A percentile compares a stretch with the other conserved stretches of the same genome.
Evolutionary conservation across 2,113 vertebrate species (phyloP).

Genomic region (Paramisgurnus dabryanus): DNA sequence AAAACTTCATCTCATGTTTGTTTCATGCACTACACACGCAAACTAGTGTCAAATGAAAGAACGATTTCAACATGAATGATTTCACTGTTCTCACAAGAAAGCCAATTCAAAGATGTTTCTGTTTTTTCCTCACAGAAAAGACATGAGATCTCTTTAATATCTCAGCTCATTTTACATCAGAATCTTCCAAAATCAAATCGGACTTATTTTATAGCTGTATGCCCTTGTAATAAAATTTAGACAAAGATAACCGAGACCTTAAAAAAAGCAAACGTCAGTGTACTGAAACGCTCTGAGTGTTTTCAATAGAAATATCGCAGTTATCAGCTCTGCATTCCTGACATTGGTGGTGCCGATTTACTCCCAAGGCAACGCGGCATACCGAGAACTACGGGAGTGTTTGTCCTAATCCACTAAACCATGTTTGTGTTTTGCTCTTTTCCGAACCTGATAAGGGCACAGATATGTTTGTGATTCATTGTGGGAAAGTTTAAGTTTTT

Average conservation of each 20-base stretch:
- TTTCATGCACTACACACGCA: slow-evolving; percentile 51
- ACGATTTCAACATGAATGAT: not conserved
- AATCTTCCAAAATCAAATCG: too few relatives aligned
- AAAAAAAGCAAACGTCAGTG: not conserved
- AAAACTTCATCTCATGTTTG: slow-evolving; percentile 56
- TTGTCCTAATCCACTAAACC: not conserved
- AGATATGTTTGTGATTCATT: not conserved
- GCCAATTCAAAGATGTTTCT: not conserved
- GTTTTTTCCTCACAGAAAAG: not conserved
- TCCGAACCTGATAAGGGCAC: not conserved
- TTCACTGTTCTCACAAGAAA: not conserved
- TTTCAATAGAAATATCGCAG: slow-evolving; percentile 30
- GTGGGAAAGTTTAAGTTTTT: not conserved
- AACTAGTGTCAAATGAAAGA: not conserved
- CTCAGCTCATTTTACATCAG: too few relatives aligned
- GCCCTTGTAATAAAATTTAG: too few relatives aligned
- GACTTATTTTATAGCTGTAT: too few relatives aligned
- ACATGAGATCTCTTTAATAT: not conserved
- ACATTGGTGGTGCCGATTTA: slow-evolving; percentile 58
- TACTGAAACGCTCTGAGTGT: not conserved
- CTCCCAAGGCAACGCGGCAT: slow-evolving; percentile 69
- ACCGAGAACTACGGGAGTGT: slow-evolving; percentile 59
- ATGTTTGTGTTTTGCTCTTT: not conserved
- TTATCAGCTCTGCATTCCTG: slow-evolving; percentile 66
- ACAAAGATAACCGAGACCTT: not conserved